These are phyloP conservation scores for Pogonocherus hispidulus DNA, from an alignment of 2,888 invertebrate genomes.

Conservation along the genomic window DNA sequence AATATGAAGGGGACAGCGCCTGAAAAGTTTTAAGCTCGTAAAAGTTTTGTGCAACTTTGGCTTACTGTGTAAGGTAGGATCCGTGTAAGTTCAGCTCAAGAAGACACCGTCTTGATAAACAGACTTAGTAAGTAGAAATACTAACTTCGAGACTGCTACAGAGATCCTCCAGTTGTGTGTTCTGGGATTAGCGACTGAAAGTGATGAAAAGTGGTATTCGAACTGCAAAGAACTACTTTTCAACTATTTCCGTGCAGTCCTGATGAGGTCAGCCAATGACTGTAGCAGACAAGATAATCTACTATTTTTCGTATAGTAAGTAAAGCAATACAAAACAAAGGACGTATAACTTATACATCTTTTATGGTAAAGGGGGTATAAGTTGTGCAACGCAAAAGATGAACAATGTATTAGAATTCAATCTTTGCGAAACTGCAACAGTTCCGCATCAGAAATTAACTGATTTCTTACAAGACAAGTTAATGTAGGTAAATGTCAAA, in stretches of 20 bases:
- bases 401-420: no score
- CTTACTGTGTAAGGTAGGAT: slow-evolving; percentile 4
- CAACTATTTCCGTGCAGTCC: not conserved
- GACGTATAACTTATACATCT: no score
- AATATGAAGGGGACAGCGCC: slow-evolving; percentile 13
- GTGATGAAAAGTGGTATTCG: not conserved
- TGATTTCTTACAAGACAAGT: no score
- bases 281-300: no score
- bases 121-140: not conserved
- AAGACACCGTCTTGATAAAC: not conserved
- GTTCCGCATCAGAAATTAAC: no score
- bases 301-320: no score
- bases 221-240: not conserved
- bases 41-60: slow-evolving; percentile 21
- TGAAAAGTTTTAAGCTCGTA: slow-evolving; percentile 14
- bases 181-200: not conserved
- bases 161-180: not conserved
- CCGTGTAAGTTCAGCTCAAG: not conserved
- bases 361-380: no score
- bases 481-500: no score
- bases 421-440: no score
- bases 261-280: no score
- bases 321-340: no score
- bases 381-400: no score
- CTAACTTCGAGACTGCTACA: not conserved